Evolutionary conservation across 2,797 vertebrate genomes (phyloP).

Genomic region (Pseudochromis fuscus): DNA sequence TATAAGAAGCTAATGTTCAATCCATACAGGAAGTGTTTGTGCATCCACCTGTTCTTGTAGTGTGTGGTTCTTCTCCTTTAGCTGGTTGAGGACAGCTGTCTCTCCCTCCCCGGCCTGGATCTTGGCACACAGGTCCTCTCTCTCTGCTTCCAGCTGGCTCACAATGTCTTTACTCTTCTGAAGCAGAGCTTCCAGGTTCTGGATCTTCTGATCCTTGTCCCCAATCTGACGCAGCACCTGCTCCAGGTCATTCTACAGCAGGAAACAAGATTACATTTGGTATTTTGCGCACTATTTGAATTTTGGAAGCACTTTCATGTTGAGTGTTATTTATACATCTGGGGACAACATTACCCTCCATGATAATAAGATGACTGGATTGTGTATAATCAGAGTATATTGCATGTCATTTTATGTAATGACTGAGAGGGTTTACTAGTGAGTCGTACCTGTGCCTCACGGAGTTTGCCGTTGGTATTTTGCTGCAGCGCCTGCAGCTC

Average conservation of each 20-base stretch:
- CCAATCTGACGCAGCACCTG: conserved; percentile 98
- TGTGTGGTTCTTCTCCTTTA: conserved; percentile 96
- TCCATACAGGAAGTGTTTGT: neutral
- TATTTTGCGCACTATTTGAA: neutral
- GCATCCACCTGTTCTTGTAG: conserved; percentile 92
- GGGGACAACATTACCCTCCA: neutral
- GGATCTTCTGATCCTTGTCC: conserved; percentile 99
- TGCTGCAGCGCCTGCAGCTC: conserved; percentile 95
- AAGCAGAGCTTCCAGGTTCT: conserved; percentile 97
- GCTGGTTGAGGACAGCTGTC: conserved; percentile 94
- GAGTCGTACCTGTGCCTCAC: conserved; percentile 93
- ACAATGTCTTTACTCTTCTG: conserved; percentile 97
- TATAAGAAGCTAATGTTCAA: neutral
- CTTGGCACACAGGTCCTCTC: conserved; percentile 97
- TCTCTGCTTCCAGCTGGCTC: conserved; percentile 92
- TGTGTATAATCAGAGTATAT: no score
- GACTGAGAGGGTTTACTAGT: neutral
- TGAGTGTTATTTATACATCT: neutral
- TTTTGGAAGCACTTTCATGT: neutral
- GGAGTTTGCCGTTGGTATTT: conserved; percentile 93
- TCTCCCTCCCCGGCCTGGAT: conserved; percentile 99
- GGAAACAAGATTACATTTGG: conserved; percentile 1
- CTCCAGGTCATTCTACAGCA: conserved; percentile 94
- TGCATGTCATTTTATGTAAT: no score
- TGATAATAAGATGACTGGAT: neutral